A percentile compares a stretch with the other conserved stretches of the same genome.
Conservation (phyloP, 1,140 invertebrate genomes). For the Eurosta solidaginis region DNA sequence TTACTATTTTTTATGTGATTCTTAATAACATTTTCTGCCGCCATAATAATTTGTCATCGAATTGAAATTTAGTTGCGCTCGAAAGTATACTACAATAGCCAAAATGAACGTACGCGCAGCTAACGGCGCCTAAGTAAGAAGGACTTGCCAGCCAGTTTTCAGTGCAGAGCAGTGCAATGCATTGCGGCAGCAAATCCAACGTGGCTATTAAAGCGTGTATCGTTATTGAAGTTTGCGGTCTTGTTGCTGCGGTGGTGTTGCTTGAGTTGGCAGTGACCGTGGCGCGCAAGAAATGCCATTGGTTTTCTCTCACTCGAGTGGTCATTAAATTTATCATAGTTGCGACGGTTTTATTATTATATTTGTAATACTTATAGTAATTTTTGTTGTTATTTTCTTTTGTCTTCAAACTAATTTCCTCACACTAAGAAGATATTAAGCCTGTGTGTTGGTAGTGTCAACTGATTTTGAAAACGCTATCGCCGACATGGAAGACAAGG, state of each 20-base stretch:
- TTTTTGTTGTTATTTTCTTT: background rate
- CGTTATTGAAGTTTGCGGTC: background rate
- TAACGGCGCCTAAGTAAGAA: too few species aligned
- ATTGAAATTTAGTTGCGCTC: background rate
- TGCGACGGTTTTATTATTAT: constrained; percentile 7
- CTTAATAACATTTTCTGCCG: constrained; percentile 16
- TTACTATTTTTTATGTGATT: too few species aligned
- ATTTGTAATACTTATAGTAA: background rate
- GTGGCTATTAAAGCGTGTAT: background rate
- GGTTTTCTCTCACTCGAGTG: background rate
- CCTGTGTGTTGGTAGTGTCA: too few species aligned
- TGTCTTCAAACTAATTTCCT: too few species aligned
- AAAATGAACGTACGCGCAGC: too few species aligned
- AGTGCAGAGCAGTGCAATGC: background rate
- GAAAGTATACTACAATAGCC: background rate
- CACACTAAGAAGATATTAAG: too few species aligned
- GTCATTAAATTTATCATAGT: constrained; percentile 22
- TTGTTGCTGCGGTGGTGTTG: background rate
- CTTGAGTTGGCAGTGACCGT: background rate
- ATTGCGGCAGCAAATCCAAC: constrained; percentile 8
- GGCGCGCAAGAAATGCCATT: background rate
- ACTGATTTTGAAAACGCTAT: too few species aligned
- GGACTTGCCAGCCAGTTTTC: background rate
- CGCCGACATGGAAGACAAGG: too few species aligned
- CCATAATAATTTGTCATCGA: constrained; percentile 24